Base-by-base conservation (phyloP, 1,140 invertebrate species). In the Sycobia sp. region DNA sequence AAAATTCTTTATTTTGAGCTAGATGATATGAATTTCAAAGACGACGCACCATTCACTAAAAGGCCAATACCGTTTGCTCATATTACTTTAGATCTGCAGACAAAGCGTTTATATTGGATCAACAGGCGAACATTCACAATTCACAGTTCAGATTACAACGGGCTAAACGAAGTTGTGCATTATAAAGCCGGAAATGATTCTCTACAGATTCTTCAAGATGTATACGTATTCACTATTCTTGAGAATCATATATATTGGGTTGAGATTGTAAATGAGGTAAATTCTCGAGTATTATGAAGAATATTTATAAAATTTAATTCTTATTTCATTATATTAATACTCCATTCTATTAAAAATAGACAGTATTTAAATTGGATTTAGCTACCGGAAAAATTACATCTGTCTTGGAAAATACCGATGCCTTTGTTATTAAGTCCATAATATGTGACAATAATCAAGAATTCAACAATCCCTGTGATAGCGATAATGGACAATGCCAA, bases 71-170 rank as follows among this genome's bases (percentile, higher is more conserved):
- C 2, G 20, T 8, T 59, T 1, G 0, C 34, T 1, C 22, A 49
- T 10, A 22, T 59, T 7, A 9, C 29, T 0, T 1, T 62, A 2
- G 50, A 62, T 7, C 0, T 39, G 10, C 20, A 47, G 10, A 11
- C 20, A 1, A 62, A 62, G 8, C 51, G 60, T 3, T 7, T 62
- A 8, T 62, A 16, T n/a, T 55, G 60, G 51, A 25, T 62, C 0
- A 18, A 54, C 22, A 20, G 25, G 5, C 0, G 14, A 4, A 11
- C 22, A 0, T n/a, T 34, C 0, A 18, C 8, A 2, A 9, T 62
- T 9, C 32, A 27, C 8, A 55, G 60, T 20, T 49, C 18, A 0
- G 25, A 55, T 11, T 62, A 62, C 18, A 1, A 39, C 9, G 51
- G 60, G 1, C 0, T 27, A 1, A 9, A 55, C 22, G 27, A 4